These are phyloP conservation scores for Virgularia gustaviana DNA, from an alignment of 92 coral and sea anemone species.

Conservation along the genomic window DNA sequence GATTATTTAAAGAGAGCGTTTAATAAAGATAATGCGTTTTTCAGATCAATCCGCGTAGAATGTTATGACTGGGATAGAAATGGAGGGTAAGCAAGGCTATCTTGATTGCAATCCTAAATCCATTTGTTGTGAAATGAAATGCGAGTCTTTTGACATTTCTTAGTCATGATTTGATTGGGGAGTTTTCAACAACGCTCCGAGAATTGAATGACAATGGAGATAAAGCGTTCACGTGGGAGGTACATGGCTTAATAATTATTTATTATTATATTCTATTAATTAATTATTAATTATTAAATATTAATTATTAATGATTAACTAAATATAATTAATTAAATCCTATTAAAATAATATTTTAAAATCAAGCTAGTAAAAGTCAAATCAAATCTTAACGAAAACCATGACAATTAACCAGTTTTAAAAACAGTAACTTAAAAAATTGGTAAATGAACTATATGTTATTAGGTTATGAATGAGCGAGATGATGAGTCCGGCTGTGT, in stretches of 20 bases:
- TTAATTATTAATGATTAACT: not conserved
- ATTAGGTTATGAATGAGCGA: slow-evolving; percentile 31
- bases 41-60: slow-evolving; percentile 81
- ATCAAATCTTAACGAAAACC: not conserved
- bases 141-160: too few species aligned
- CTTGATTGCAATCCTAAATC: not conserved
- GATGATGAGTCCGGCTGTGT: slow-evolving; percentile 24
- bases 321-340: not conserved
- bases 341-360: slow-evolving; percentile 6
- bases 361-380: too few species aligned
- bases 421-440: too few species aligned
- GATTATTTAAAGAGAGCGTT: too few species aligned
- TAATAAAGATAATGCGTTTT: too few species aligned
- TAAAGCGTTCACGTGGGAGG: slow-evolving; percentile 26
- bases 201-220: slow-evolving; percentile 57
- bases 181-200: slow-evolving; percentile 85
- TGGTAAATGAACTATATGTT: too few species aligned
- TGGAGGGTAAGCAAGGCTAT: slow-evolving; percentile 74
- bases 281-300: too few species aligned
- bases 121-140: not conserved
- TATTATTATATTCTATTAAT: not conserved
- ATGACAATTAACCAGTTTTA: not conserved
- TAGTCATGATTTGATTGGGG: slow-evolving; percentile 92
- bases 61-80: slow-evolving; percentile 97
- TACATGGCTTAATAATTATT: not conserved